Evolutionary conservation across 2,113 vertebrate genomes (phyloP).

Genomic region (Saccopteryx leptura): DNA sequence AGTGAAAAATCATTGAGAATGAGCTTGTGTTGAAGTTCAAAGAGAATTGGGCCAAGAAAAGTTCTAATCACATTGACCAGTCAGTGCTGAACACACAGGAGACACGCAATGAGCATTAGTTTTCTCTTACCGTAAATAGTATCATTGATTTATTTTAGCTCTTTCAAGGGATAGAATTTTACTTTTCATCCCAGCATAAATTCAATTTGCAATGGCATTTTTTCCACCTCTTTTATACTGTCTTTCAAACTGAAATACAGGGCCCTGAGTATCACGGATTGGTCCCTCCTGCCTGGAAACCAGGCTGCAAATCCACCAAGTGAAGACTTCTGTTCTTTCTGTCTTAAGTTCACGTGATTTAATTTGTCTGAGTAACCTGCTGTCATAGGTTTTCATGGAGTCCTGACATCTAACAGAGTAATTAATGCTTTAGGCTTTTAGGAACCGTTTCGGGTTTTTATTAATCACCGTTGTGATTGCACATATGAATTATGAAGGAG

Average conservation of each 20-base stretch:
- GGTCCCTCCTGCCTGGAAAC: conserved; percentile 17
- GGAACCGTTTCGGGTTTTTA: conserved; percentile 74
- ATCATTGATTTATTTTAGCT: conserved; percentile 43
- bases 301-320: background rate
- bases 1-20: background rate
- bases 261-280: background rate
- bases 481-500: conserved; percentile 78
- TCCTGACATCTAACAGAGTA: conserved; percentile 72
- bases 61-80: background rate
- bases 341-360: conserved; percentile 66
- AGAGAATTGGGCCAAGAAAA: background rate
- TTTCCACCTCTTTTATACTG: background rate
- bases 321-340: conserved; percentile 26
- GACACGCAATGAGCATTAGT: background rate
- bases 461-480: conserved; percentile 77
- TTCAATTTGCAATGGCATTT: conserved; percentile 62
- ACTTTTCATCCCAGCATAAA: conserved; percentile 66
- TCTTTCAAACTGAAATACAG: conserved; percentile 60
- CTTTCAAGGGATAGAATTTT: conserved; percentile 46
- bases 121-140: conserved; percentile 44
- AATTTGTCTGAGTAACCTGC: conserved; percentile 75
- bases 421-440: conserved; percentile 81
- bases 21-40: background rate
- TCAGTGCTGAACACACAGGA: background rate
- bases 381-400: conserved; percentile 69